Evolutionary conservation across 1,140 invertebrate species (phyloP).

Genomic region (Galleria mellonella): DNA sequence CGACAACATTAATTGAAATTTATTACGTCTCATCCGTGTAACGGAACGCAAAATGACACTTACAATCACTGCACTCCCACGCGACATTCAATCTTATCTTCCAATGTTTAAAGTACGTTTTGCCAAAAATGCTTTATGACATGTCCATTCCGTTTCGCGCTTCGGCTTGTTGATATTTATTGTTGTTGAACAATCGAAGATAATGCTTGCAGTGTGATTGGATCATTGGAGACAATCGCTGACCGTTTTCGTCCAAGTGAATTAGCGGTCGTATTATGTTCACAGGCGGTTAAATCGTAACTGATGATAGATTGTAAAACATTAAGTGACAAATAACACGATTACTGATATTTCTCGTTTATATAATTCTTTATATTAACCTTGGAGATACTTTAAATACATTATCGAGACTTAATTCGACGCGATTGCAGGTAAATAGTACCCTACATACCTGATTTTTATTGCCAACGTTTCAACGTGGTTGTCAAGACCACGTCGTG

Average conservation of each 20-base stretch:
- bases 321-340: too few relatives aligned
- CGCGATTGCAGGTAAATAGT: too few relatives aligned
- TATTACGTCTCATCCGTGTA: conserved; percentile 51
- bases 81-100: conserved; percentile 28
- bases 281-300: conserved; percentile 1
- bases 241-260: conserved; percentile 54
- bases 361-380: too few relatives aligned
- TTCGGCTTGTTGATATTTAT: conserved; percentile 36
- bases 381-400: too few relatives aligned
- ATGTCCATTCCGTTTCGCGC: conserved; percentile 30
- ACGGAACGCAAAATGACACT: conserved; percentile 39
- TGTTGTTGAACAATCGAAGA: conserved; percentile 62
- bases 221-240: conserved; percentile 47
- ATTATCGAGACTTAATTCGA: too few relatives aligned
- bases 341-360: too few relatives aligned
- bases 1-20: conserved; percentile 66
- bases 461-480: too few relatives aligned
- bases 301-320: too few relatives aligned
- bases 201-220: conserved; percentile 61
- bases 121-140: conserved; percentile 10
- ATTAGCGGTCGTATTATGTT: conserved; percentile 28
- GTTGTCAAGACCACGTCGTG: too few relatives aligned
- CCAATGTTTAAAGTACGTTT: conserved; percentile 17
- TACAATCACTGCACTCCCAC: conserved; percentile 6
- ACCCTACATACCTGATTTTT: too few relatives aligned